Percentiles rank a stretch among this genome's conserved stretches.
These are phyloP conservation scores for Trisateles emortualis DNA, from an alignment of 2,888 invertebrate genomes.

Conservation along the genomic window DNA sequence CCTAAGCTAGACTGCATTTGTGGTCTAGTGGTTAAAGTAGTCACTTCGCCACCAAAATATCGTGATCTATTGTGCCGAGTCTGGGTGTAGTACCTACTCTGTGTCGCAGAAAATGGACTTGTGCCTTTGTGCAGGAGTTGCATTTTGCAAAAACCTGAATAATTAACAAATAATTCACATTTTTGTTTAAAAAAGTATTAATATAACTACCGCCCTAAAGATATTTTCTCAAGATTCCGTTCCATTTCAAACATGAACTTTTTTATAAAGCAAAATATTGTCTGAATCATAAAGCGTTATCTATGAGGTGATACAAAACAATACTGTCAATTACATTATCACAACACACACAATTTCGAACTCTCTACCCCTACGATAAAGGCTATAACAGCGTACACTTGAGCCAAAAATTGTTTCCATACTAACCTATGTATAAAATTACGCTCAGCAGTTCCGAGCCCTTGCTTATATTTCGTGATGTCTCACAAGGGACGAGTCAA, in stretches of 20 bases:
- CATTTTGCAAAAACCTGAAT: too few relatives aligned
- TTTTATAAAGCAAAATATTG: constrained; percentile 5
- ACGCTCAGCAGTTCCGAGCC: constrained; percentile 41
- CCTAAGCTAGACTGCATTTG: too few relatives aligned
- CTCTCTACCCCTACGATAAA: constrained; percentile 12
- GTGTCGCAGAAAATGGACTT: too few relatives aligned
- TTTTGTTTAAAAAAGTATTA: constrained; percentile 6
- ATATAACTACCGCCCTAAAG: not conserved
- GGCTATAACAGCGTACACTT: constrained; percentile 7
- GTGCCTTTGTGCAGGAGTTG: too few relatives aligned
- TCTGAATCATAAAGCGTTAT: constrained; percentile 29
- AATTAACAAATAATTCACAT: constrained; percentile 18
- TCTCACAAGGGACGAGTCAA: constrained; percentile 49
- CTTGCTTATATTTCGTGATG: constrained; percentile 51
- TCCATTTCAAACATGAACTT: not conserved
- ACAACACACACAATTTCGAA: constrained; percentile 9
- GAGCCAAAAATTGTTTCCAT: constrained; percentile 34
- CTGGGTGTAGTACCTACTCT: too few relatives aligned
- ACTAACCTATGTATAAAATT: constrained; percentile 50
- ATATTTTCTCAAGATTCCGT: not conserved
- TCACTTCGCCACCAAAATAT: too few relatives aligned
- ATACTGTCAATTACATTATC: constrained; percentile 27
- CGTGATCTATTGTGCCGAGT: too few relatives aligned
- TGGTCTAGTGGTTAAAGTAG: too few relatives aligned
- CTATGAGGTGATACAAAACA: constrained; percentile 35